phyloP scores from a whole-genome alignment of 1,140 invertebrate species.

The Cotesia chilonis region DNA sequence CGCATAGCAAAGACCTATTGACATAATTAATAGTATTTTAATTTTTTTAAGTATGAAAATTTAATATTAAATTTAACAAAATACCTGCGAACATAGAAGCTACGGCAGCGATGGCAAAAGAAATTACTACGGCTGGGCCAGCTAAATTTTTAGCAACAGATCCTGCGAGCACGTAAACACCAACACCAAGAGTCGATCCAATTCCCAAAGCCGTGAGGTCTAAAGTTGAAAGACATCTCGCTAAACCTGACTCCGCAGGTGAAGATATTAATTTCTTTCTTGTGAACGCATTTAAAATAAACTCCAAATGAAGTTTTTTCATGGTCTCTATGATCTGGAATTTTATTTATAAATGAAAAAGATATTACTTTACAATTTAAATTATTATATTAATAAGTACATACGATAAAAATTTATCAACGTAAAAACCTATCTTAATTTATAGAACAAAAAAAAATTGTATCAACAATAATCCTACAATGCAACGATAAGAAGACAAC shows the following conservation, averaged over 20 bases:
- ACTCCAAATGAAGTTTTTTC: conserved; percentile 22
- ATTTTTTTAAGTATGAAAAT: background rate
- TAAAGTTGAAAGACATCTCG: conserved; percentile 75
- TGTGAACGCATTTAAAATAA: conserved; percentile 43
- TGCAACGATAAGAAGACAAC: too few species aligned
- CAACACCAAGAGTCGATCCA: conserved; percentile 86
- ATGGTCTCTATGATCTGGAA: conserved; percentile 38
- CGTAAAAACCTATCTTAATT: too few species aligned
- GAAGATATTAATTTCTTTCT: conserved; percentile 47
- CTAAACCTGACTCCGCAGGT: conserved; percentile 65
- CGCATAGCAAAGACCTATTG: conserved; percentile 81
- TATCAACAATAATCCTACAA: too few species aligned
- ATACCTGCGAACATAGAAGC: conserved; percentile 86
- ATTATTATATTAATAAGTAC: too few species aligned
- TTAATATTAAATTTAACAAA: background rate
- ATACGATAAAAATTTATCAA: too few species aligned
- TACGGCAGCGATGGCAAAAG: conserved; percentile 84
- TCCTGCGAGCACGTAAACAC: conserved; percentile 88
- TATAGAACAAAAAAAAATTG: too few species aligned
- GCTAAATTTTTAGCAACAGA: conserved; percentile 81
- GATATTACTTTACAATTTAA: too few species aligned
- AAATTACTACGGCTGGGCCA: conserved; percentile 84
- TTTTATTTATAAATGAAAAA: too few species aligned
- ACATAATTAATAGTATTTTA: background rate
- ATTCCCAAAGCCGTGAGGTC: conserved; percentile 84